Evolutionary conservation across 2,113 vertebrate genomes (phyloP).

Genomic region (Misgurnus mizolepis): DNA sequence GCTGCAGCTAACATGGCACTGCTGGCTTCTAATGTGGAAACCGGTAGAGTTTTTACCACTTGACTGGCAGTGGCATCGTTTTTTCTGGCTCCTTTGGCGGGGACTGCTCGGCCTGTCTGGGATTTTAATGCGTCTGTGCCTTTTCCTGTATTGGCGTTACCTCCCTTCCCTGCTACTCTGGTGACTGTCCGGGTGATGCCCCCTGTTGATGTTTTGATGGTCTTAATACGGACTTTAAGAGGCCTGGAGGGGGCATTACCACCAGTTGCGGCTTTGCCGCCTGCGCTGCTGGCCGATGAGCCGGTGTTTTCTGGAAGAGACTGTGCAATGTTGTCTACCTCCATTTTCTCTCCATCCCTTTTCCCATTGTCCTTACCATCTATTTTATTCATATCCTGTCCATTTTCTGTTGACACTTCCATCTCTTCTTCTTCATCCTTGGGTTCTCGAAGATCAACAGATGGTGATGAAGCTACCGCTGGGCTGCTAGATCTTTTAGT

Average conservation of each 20-base stretch:
- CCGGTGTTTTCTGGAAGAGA: constrained; percentile 12
- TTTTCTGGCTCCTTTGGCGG: constrained; percentile 58
- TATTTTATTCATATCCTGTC: constrained; percentile 47
- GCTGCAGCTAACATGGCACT: constrained; percentile 88
- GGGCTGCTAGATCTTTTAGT: constrained; percentile 65
- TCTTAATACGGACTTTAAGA: constrained; percentile 95
- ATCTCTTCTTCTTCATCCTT: constrained; percentile 50
- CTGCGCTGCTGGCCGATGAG: not conserved
- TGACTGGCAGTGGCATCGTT: constrained; percentile 65
- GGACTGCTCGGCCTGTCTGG: constrained; percentile 52
- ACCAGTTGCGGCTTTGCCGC: not conserved
- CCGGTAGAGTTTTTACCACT: constrained; percentile 80
- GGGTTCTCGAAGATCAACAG: constrained; percentile 54
- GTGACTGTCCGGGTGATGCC: constrained; percentile 86
- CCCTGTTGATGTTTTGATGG: constrained; percentile 87
- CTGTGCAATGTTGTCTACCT: constrained; percentile 54
- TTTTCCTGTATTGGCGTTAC: constrained; percentile 53
- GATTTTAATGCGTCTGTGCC: constrained; percentile 57
- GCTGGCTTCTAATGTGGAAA: constrained; percentile 87
- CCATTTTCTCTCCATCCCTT: constrained; percentile 67
- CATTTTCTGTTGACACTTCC: constrained; percentile 50
- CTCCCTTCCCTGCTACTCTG: constrained; percentile 75
- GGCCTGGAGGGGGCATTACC: constrained; percentile 64
- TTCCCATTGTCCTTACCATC: constrained; percentile 46
- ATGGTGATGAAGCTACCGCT: constrained; percentile 43